Percentiles rank a stretch among this genome's conserved stretches.
These are phyloP conservation scores for Chymomyza procnemis DNA, from an alignment of 2,888 invertebrate species.

Conservation along the genomic window DNA sequence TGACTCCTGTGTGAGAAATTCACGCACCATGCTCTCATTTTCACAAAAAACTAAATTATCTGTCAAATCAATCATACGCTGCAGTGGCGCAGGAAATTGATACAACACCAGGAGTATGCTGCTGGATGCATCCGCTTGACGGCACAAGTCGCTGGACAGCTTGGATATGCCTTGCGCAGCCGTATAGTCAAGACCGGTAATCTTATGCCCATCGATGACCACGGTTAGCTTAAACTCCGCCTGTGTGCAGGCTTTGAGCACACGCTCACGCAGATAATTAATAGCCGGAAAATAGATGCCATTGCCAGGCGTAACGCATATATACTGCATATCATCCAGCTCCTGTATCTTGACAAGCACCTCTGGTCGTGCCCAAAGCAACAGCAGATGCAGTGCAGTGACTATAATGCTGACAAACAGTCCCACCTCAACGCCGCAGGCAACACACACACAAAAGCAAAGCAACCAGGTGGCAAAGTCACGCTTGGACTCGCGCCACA, in stretches of 20 bases:
- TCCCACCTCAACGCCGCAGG: constrained; percentile 88
- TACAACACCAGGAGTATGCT: constrained; percentile 72
- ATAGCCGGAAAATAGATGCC: constrained; percentile 87
- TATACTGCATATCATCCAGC: constrained; percentile 80
- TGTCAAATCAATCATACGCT: constrained; percentile 74
- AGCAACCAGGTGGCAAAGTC: constrained; percentile 84
- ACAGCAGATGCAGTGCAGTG: constrained; percentile 83
- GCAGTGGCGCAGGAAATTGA: constrained; percentile 66
- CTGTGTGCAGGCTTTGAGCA: constrained; percentile 80
- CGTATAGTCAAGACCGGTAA: constrained; percentile 85
- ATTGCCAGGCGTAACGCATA: constrained; percentile 83
- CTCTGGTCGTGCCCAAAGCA: constrained; percentile 84
- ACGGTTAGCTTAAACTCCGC: constrained; percentile 80
- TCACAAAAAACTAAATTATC: constrained; percentile 77
- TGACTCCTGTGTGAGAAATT: constrained; percentile 76
- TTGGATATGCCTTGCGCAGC: constrained; percentile 80
- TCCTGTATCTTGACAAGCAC: constrained; percentile 73
- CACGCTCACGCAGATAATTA: constrained; percentile 82
- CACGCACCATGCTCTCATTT: constrained; percentile 68
- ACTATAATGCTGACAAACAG: constrained; percentile 85
- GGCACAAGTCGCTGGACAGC: constrained; percentile 71
- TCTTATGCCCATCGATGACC: constrained; percentile 83
- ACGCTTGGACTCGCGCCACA: constrained; percentile 82
- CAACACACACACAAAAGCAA: constrained; percentile 85
- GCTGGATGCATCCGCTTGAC: constrained; percentile 58